Percentiles rank a stretch among this genome's conserved stretches.
These are phyloP conservation scores for Caenorhabditis drosophilae DNA, from an alignment of 2,888 invertebrate genomes.

Conservation along the genomic window DNA sequence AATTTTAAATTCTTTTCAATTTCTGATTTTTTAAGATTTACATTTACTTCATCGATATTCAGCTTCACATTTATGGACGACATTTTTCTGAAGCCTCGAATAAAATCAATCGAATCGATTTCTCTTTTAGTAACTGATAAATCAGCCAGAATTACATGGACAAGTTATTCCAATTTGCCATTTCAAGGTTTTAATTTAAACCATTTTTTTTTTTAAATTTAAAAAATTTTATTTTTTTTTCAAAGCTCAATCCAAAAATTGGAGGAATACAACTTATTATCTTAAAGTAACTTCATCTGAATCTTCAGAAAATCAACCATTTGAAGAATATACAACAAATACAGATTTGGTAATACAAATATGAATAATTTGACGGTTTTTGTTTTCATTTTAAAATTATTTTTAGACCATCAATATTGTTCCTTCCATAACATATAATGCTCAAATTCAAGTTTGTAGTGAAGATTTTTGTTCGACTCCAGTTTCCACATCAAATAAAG, in stretches of 20 bases:
- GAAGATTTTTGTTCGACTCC: conserved; percentile 40
- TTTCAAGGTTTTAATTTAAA: too few relatives aligned
- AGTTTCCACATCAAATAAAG: conserved; percentile 23
- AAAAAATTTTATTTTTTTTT: too few relatives aligned
- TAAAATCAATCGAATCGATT: conserved; percentile 41
- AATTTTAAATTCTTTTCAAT: neutral
- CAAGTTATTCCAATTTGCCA: conserved; percentile 39
- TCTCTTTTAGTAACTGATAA: conserved; percentile 47
- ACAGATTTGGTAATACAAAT: conserved; percentile 16
- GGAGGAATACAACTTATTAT: conserved; percentile 36
- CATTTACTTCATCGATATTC: conserved; percentile 30
- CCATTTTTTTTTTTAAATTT: too few relatives aligned
- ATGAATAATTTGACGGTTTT: neutral
- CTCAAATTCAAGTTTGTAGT: conserved; percentile 29
- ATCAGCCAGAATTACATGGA: conserved; percentile 52
- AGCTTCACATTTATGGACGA: conserved; percentile 48
- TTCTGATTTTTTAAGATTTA: conserved; percentile 21
- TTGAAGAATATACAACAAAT: conserved; percentile 15
- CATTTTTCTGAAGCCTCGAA: conserved; percentile 39
- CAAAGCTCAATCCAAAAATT: conserved; percentile 28
- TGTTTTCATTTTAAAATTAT: neutral
- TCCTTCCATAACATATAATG: conserved; percentile 26
- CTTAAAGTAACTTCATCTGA: conserved; percentile 25
- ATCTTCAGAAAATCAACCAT: conserved; percentile 10
- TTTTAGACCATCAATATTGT: conserved; percentile 38